These are phyloP conservation scores for Discoglossus pictus DNA, from an alignment of 2,797 vertebrate species.

Conservation along the genomic window DNA sequence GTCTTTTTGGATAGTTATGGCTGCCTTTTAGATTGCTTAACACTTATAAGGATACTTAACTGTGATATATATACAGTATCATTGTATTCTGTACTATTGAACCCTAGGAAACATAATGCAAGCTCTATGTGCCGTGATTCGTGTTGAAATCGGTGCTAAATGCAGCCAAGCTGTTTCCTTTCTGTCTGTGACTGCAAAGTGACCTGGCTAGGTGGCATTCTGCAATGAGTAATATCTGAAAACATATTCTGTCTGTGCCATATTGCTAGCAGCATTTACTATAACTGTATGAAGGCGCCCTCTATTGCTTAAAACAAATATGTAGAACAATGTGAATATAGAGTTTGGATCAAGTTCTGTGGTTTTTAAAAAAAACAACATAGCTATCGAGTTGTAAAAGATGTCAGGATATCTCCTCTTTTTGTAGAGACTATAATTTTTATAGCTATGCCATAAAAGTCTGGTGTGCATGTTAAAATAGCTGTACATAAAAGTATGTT, in stretches of 20 bases:
- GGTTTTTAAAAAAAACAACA: neutral
- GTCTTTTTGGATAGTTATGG: too few species aligned
- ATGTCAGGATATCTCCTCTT: conserved; percentile 3
- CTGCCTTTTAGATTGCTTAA: too few species aligned
- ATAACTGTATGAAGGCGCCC: conserved; percentile 77
- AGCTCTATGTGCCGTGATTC: too few species aligned
- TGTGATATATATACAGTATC: too few species aligned
- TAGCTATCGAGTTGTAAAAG: neutral
- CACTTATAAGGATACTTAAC: too few species aligned
- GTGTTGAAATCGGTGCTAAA: too few species aligned
- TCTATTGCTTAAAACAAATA: conserved; percentile 67
- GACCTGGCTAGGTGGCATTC: conserved; percentile 14
- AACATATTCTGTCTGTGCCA: neutral
- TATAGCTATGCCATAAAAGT: conserved; percentile 27
- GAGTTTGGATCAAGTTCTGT: neutral
- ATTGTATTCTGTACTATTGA: too few species aligned
- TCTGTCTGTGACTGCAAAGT: too few species aligned
- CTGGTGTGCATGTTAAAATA: neutral
- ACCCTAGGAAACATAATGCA: too few species aligned
- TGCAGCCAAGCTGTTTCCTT: too few species aligned
- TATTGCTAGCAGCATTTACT: neutral
- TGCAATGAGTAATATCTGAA: conserved; percentile 21
- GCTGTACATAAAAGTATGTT: neutral
- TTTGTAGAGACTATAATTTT: conserved; percentile 20
- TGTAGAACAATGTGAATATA: neutral